A percentile compares a stretch with the other conserved stretches of the same genome.
phyloP scores from a whole-genome alignment of 1,140 invertebrate genomes.

The Hydropsyche tenuis region DNA sequence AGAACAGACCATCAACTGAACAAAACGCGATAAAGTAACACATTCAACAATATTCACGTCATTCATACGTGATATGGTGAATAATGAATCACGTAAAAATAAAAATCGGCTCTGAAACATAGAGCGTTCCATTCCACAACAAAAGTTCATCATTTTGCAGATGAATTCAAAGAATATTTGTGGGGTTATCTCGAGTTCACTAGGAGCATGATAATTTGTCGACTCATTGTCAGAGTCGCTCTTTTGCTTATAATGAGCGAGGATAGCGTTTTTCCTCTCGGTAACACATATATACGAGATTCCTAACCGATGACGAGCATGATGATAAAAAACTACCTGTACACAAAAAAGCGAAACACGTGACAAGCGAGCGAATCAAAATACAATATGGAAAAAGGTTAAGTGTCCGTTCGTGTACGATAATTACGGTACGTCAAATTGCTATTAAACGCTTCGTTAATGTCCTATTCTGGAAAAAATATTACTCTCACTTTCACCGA shows the following conservation, averaged over 20 bases:
- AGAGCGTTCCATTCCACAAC: not conserved
- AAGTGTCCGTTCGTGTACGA: too few relatives aligned
- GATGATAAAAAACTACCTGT: not conserved
- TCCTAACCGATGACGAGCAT: constrained; percentile 11
- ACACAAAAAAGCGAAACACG: not conserved
- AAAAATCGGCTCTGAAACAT: too few relatives aligned
- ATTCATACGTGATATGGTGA: not conserved
- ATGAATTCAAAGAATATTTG: not conserved
- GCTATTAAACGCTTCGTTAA: too few relatives aligned
- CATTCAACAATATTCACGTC: not conserved
- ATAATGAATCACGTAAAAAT: too few relatives aligned
- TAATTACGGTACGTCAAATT: too few relatives aligned
- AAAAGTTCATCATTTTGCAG: not conserved
- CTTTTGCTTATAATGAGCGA: not conserved
- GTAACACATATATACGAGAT: not conserved
- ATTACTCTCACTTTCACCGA: too few relatives aligned
- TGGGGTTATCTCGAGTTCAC: constrained; percentile 15
- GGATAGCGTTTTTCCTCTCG: constrained; percentile 18
- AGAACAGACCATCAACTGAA: not conserved
- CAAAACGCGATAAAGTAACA: not conserved
- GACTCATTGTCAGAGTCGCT: not conserved
- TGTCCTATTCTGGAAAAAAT: too few relatives aligned
- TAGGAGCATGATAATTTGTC: not conserved
- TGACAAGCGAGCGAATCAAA: not conserved
- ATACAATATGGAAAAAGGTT: not conserved